These are phyloP conservation scores for Pipa parva DNA, from an alignment of 2,113 vertebrate species.

Conservation along the genomic window DNA sequence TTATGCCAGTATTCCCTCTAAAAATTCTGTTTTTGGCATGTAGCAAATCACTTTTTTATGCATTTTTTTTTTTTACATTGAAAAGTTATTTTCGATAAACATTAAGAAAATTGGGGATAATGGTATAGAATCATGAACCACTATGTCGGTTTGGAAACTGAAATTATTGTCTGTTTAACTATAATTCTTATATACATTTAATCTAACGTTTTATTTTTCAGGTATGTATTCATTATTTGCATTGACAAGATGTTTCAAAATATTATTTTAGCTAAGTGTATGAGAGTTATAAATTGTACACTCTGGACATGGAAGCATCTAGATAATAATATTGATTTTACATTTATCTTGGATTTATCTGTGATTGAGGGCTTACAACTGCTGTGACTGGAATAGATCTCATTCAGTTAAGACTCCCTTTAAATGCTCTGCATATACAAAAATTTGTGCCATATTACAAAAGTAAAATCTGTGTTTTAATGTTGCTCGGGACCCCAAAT, in stretches of 20 bases:
- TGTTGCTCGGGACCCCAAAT: background rate
- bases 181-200: slow-evolving; percentile 20
- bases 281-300: slow-evolving; percentile 36
- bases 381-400: slow-evolving; percentile 39
- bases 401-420: slow-evolving; percentile 18
- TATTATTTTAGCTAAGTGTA: slow-evolving; percentile 20
- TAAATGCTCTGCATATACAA: slow-evolving; percentile 22
- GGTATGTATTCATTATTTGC: slow-evolving; percentile 8
- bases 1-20: no score
- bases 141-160: slow-evolving; percentile 27
- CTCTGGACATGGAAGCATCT: slow-evolving; percentile 39
- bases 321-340: slow-evolving; percentile 41
- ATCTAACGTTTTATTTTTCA: slow-evolving; percentile 14
- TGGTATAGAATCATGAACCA: slow-evolving; percentile 21
- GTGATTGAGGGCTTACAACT: slow-evolving; percentile 37
- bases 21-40: no score
- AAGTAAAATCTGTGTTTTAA: slow-evolving; percentile 8
- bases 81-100: no score
- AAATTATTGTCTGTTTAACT: slow-evolving; percentile 20
- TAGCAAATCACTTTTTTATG: no score
- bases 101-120: slow-evolving; percentile 20
- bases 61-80: no score
- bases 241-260: slow-evolving; percentile 26
- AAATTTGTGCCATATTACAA: slow-evolving; percentile 25
- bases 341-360: slow-evolving; percentile 41